Evolutionary conservation across 2,113 vertebrate species (phyloP), one percentile per base, ranked within the genome.

Genomic region (Corvus hawaiiensis): DNA sequence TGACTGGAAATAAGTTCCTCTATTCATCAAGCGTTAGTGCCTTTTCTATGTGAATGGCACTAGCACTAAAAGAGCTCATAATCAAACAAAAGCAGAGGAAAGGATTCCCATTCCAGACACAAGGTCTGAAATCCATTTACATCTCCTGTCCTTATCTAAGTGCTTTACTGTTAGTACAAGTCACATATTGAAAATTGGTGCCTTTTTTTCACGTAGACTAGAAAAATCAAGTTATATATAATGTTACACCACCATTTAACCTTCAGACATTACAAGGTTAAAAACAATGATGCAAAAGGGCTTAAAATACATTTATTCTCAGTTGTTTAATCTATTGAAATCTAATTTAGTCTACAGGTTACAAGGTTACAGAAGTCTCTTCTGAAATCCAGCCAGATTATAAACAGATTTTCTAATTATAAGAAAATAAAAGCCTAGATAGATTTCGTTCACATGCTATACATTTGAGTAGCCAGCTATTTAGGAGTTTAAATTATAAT

Each of bases 401-500:
- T 73, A 89, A 91, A 82, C 59, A 84, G 69, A 84, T 92, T 90
- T 90, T 89, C 46, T 84, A 87, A 94, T 90, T 63, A 92, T 48
- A 74, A 84, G 63, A 90, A 91, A 67, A 72, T 13, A 91, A 78
- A 94, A 73, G 33, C 13, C n/a, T 67, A 71, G 32, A 62, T 39
- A 91, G 62, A 92, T 81, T 93, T 89, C 48, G 39, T 72, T 67
- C 17, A 7, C 44, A 68, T 81, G 68, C 56, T 80, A 46, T 48
- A 77, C 7, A 69, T 90, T 80, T 71, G 76, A 90, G 30, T 28
- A 92, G 72, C 46, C 59, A 89, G 41, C 55, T 92, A 66, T 92
- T 94, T 74, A 59, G 35, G 48, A 90, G 30, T 62, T 78, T 33
- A 84, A 88, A 35, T 71, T 92, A 89, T 58, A 49, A 89, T n/a